phyloP scores from a whole-genome alignment of 2,888 invertebrate genomes.

The Troides helena region DNA sequence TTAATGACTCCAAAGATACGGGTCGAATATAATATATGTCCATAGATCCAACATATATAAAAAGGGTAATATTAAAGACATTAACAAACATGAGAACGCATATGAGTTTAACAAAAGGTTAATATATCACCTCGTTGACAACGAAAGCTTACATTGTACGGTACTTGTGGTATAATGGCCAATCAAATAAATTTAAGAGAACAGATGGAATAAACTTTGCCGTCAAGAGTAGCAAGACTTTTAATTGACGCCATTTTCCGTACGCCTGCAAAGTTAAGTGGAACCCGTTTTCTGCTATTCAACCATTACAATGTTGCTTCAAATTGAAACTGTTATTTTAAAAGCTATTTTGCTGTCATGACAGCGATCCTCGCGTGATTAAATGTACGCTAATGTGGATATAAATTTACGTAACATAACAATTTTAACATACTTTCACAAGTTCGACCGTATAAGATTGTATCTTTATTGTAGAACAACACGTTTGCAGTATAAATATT shows the following conservation, averaged over 20 bases:
- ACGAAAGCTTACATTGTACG: slow-evolving; percentile 6
- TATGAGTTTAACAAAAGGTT: slow-evolving; percentile 18
- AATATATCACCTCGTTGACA: slow-evolving; percentile 15
- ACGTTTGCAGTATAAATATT: slow-evolving; percentile 8
- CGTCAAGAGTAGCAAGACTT: slow-evolving; percentile 22
- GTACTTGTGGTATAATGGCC: slow-evolving; percentile 14
- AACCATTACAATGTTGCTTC: slow-evolving; percentile 26
- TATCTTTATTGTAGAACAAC: slow-evolving; percentile 19
- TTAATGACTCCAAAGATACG: no score
- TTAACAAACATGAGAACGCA: slow-evolving; percentile 9
- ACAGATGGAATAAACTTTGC: slow-evolving; percentile 27
- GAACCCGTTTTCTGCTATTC: slow-evolving; percentile 26
- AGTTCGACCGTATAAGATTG: slow-evolving; percentile 13
- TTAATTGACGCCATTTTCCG: slow-evolving; percentile 28
- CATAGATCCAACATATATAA: no score
- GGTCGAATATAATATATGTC: no score
- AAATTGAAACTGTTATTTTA: slow-evolving; percentile 22
- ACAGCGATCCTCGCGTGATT: slow-evolving; percentile 11
- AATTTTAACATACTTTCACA: slow-evolving; percentile 27
- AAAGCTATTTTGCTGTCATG: slow-evolving; percentile 20
- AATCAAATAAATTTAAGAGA: slow-evolving; percentile 27
- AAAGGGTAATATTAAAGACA: slow-evolving; percentile 2
- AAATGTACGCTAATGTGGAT: slow-evolving; percentile 17
- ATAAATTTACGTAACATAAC: slow-evolving; percentile 22
- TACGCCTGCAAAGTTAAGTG: slow-evolving; percentile 11